Evolutionary conservation across 2,113 vertebrate genomes (phyloP), one percentile per base, ranked within the genome.

Genomic region (Thalassoma bifasciatum): DNA sequence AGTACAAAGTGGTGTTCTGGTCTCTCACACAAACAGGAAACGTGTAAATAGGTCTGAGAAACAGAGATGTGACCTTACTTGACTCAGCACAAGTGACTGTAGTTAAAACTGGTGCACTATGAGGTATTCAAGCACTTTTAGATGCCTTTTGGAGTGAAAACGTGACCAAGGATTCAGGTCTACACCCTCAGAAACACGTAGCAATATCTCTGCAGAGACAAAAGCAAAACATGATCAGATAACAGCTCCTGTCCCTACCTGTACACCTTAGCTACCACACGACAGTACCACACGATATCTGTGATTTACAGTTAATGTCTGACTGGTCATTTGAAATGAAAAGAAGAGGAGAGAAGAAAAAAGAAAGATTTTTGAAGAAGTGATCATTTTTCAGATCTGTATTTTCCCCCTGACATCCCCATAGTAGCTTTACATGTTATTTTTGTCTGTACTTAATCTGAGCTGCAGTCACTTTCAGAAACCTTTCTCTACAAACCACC

Each of bases 1-100:
- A 68, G 37, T 16, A 57, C 67, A 12, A 9, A 40, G 54, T 42
- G 47, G 21, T 82, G 72, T 77, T 24, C 60, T 62, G 53, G 23
- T 60, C 9, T 67, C 21, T 76, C 46, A 67, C 56, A 6, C 65
- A 68, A 76, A 86, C 86, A 86, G 74, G 81, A 88, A 79, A 44
- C 65, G 21, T 62, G 59, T 54, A 38, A 68, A 68, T 49, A 65
- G 70, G 60, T 69, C 6, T n/a, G 5, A 65, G 19, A 59, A 62
- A 37, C 23, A 57, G 52, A 10, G 16, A 34, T 65, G 56, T 17
- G 36, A 63, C 9, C 16, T 71, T 19, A 51, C 4, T 53, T 61
- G 50, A 72, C 49, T n/a, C 34, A 30, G 56, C 59, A 70, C 10
- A 2, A 19, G 34, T 57, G n/a, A 37, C 76, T 61, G 58, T 79